These are phyloP conservation scores for Gallinago media DNA, from an alignment of 2,113 vertebrate species.

Conservation along the genomic window DNA sequence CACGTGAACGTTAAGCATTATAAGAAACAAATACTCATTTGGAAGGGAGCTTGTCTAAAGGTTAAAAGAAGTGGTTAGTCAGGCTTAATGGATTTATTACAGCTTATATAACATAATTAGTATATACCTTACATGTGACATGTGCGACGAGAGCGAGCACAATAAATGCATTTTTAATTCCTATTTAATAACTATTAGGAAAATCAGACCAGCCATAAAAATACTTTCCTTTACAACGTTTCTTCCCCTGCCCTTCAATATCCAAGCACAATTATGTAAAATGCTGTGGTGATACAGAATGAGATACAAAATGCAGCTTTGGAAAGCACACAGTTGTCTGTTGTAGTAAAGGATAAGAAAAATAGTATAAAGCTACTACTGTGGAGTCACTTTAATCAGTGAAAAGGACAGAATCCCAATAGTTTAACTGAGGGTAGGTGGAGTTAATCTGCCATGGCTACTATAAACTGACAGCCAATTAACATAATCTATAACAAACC, in stretches of 20 bases:
- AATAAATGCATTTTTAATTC: not conserved
- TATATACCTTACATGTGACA: not conserved
- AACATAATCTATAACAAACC: not conserved
- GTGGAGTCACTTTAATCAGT: not conserved
- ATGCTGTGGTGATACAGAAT: not conserved
- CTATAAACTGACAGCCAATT: slow-evolving; percentile 9
- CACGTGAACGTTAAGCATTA: rapidly evolving
- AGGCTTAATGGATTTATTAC: not conserved
- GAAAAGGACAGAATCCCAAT: not conserved
- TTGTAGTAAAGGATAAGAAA: not conserved
- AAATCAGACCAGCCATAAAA: not conserved
- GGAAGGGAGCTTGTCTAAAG: not conserved
- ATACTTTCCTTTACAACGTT: not conserved
- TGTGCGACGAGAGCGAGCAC: not conserved
- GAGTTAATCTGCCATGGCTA: not conserved
- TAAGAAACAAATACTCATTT: not conserved
- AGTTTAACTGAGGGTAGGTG: not conserved
- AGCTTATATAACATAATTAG: not conserved
- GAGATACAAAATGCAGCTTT: not conserved
- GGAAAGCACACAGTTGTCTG: not conserved
- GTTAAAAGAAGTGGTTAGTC: not conserved
- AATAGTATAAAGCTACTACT: not conserved
- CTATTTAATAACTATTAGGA: not conserved
- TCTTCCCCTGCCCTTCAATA: not conserved
- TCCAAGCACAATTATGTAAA: not conserved